Conservation (phyloP, 2,113 vertebrate species). For the Dipodomys stephensi region DNA sequence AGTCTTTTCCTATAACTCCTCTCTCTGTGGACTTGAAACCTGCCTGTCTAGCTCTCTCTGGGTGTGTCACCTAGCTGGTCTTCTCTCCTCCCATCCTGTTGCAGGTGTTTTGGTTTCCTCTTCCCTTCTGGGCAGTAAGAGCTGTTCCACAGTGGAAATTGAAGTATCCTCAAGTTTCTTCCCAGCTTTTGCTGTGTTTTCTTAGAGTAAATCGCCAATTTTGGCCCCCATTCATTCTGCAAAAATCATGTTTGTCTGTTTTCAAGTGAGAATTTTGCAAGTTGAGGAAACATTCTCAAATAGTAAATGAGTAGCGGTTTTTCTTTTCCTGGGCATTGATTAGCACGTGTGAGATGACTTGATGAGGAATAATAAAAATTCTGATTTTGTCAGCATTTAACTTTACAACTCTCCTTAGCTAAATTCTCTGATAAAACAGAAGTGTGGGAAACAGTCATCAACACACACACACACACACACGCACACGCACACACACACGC, state of each 20-base stretch:
- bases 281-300: slow-evolving; percentile 54
- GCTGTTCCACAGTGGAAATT: slow-evolving; percentile 73
- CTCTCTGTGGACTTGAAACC: background rate
- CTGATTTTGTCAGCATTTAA: slow-evolving; percentile 50
- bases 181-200: slow-evolving; percentile 74
- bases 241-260: slow-evolving; percentile 47
- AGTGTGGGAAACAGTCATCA: slow-evolving; percentile 27
- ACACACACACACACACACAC: too few relatives aligned
- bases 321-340: slow-evolving; percentile 48
- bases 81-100: slow-evolving; percentile 41
- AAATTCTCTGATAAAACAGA: slow-evolving; percentile 35
- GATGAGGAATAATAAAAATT: slow-evolving; percentile 57
- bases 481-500: too few relatives aligned
- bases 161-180: slow-evolving; percentile 73
- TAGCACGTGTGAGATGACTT: slow-evolving; percentile 46
- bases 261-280: slow-evolving; percentile 69
- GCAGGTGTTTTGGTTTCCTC: slow-evolving; percentile 17
- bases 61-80: background rate
- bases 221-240: slow-evolving; percentile 57
- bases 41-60: background rate
- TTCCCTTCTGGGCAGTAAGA: slow-evolving; percentile 55
- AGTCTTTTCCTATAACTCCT: background rate
- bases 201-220: slow-evolving; percentile 74
- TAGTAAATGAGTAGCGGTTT: slow-evolving; percentile 30
- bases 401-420: slow-evolving; percentile 57